Evolutionary conservation across 2,113 vertebrate genomes (phyloP), one percentile per base, ranked within the genome.

Genomic region (Gopherus evgoodei): DNA sequence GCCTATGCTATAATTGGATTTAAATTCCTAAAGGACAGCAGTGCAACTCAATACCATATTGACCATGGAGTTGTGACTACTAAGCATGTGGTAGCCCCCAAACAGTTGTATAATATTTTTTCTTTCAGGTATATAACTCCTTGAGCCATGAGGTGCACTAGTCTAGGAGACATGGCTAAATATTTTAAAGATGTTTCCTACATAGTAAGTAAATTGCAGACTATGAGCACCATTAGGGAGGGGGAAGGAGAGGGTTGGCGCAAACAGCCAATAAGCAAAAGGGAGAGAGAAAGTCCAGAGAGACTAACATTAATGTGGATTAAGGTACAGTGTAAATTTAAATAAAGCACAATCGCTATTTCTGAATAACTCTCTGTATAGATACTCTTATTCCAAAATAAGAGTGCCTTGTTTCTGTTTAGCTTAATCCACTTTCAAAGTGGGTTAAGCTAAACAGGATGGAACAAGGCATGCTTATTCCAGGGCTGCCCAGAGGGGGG

Each of bases 101-200:
- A 29, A 83, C 13, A 86, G 27, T 69, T 86, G 79, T 49, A 52
- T 42, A 72, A 42, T 22, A 69, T 52, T 6, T 78, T 91, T 93
- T 31, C 90, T 94, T 95, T 65, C 72, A 91, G 75, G 42, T 59
- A 65, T 69, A 69, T 62, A 59, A 81, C n/a, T 21, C 25, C n/a
- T 69, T 22, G 35, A 69, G 31, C 27, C 65, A 5, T 42, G 54
- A 72, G 25, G 47, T 90, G 88, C 81, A 93, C 69, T n/a, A 57
- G 47, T 3, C 75, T 57, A 95, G 86, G 31, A 83, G 35, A 79
- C 53, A 94, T 52, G 85, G 90, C 8, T 42, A 42, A n/a, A 13
- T 76, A 3, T 91, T 94, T 83, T 81, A 85, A 95, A 89, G 87
- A 9, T 89, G 22, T 84, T 93, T 81, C 38, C 27, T 81, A 29